Evolutionary conservation across 1,140 invertebrate species (phyloP), one percentile per base, ranked within the genome.

Genomic region (Pemphigus obesinymphae): DNA sequence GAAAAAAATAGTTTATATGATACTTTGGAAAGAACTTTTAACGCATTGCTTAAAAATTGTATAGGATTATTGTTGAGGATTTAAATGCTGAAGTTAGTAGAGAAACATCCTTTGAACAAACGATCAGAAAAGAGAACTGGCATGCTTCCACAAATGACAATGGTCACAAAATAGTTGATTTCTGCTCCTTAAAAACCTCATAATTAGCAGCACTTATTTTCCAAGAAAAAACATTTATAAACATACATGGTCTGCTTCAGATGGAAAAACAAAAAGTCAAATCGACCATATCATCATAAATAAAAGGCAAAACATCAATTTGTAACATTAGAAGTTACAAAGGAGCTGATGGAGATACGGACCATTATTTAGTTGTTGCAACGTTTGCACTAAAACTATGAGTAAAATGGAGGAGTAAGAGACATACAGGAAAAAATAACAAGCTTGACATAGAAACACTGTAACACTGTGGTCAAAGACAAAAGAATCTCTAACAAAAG

Each of bases 341-440:
- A n/a, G n/a, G n/a, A n/a, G n/a, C n/a, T n/a, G n/a, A n/a, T n/a
- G n/a, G n/a, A n/a, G n/a, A n/a, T n/a, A n/a, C n/a, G n/a, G n/a
- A n/a, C n/a, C n/a, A n/a, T n/a, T n/a, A n/a, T n/a, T n/a, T n/a
- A n/a, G n/a, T n/a, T n/a, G n/a, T n/a, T n/a, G n/a, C n/a, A n/a
- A n/a, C n/a, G n/a, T n/a, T n/a, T n/a, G 31, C 26, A 31, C 34
- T 75, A 55, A 82, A 75, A 10, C 11, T 82, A 15, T 45, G 53
- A 48, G 50, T 40, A 70, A 70, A 40, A 70, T 40, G 29, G n/a
- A n/a, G n/a, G n/a, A n/a, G n/a, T n/a, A n/a, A n/a, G n/a, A n/a
- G n/a, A n/a, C n/a, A n/a, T n/a, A 26, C 31, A n/a, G 43, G 37
- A 70, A 40, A 45, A 2, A 26, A 26, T 55, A 40, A 40, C 20